Evolutionary conservation across 2,888 invertebrate genomes (phyloP).

Genomic region (Netelia inedita): DNA sequence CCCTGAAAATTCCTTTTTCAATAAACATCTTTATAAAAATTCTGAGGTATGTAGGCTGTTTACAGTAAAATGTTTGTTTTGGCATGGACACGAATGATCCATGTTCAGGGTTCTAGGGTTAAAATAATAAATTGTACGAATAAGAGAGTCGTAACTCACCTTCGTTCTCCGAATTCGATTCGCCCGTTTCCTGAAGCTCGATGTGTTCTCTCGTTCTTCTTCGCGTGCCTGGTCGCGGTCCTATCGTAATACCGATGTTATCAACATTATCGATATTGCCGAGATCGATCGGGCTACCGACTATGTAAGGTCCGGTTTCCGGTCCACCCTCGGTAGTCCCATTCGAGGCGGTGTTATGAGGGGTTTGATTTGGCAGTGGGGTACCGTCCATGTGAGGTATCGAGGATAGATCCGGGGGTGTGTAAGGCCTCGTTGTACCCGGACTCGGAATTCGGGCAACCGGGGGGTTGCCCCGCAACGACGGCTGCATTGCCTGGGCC

Average conservation of each 20-base stretch:
- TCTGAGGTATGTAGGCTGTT: too few species aligned
- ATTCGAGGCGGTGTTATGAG: constrained; percentile 74
- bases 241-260: constrained; percentile 79
- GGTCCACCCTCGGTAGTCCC: constrained; percentile 71
- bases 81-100: too few species aligned
- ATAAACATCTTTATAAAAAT: too few species aligned
- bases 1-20: too few species aligned
- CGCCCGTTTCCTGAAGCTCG: constrained; percentile 80
- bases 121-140: background rate
- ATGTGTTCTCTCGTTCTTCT: constrained; percentile 81
- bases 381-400: constrained; percentile 84
- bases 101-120: too few species aligned
- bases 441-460: constrained; percentile 78
- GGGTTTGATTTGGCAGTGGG: constrained; percentile 72
- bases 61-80: too few species aligned
- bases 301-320: constrained; percentile 80
- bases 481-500: constrained; percentile 82
- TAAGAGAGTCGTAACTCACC: constrained; percentile 67
- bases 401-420: constrained; percentile 82
- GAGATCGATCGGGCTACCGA: constrained; percentile 83
- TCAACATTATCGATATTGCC: constrained; percentile 83
- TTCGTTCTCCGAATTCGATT: constrained; percentile 66
- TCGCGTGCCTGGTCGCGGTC: constrained; percentile 71
- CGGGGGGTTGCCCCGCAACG: constrained; percentile 81
- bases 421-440: constrained; percentile 80